Conservation (phyloP, 2,113 vertebrate genomes). For the Tragelaphus strepsiceros region DNA sequence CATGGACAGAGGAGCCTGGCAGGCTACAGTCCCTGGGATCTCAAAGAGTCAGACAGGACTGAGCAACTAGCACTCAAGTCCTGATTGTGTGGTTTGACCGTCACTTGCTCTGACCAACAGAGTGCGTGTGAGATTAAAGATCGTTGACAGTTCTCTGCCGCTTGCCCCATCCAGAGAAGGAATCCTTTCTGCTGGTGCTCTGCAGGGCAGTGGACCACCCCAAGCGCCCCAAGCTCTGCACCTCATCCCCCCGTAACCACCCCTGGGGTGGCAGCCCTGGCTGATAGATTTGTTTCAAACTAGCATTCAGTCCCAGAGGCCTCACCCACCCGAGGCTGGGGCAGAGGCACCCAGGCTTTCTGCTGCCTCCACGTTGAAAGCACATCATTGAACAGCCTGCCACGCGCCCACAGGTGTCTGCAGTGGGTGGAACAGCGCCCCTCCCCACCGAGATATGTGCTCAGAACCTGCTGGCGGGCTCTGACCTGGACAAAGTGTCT, state of each 20-base stretch:
- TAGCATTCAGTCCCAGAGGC: not conserved
- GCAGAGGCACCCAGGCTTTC: not conserved
- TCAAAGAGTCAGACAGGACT: not conserved
- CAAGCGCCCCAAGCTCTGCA: not conserved
- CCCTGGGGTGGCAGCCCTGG: rapidly evolving
- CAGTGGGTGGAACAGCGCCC: not conserved
- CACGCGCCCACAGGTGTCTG: not conserved
- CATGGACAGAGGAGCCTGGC: not conserved
- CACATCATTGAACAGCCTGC: rapidly evolving
- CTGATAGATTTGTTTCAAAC: not conserved
- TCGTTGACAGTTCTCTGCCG: not conserved
- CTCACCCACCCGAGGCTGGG: rapidly evolving
- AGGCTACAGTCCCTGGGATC: not conserved
- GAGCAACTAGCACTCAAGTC: not conserved
- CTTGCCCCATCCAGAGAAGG: not conserved
- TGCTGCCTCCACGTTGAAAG: not conserved
- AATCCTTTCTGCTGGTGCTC: not conserved
- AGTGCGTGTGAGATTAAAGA: not conserved
- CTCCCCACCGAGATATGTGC: rapidly evolving
- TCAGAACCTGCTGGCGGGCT: not conserved
- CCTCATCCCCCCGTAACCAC: rapidly evolving
- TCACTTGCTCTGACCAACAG: not conserved
- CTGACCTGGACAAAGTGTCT: not conserved
- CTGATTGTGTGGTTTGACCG: not conserved
- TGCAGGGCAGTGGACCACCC: not conserved